A percentile compares a stretch with the other conserved stretches of the same genome.
Evolutionary conservation across 92 coral and sea anemone species (phyloP).

Genomic region (Palythoa caribaeorum): DNA sequence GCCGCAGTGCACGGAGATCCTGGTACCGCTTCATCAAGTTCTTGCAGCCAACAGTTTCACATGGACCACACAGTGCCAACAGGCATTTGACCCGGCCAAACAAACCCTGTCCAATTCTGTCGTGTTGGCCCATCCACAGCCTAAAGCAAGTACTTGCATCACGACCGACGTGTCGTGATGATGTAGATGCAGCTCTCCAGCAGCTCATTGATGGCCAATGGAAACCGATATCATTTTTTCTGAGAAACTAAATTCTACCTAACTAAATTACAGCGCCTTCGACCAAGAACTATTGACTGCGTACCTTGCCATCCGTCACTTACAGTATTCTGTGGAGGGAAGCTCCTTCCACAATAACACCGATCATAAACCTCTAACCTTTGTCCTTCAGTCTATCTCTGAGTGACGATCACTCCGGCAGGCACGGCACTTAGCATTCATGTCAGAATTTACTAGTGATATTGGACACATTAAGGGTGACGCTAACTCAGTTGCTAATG

Average conservation of each 20-base stretch:
- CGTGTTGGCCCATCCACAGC: slow-evolving; percentile 38
- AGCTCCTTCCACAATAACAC: slow-evolving; percentile 16
- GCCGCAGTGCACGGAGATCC: slow-evolving; percentile 45
- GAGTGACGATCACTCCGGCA: slow-evolving; percentile 64
- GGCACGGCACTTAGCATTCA: slow-evolving; percentile 59
- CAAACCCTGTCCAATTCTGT: slow-evolving; percentile 50
- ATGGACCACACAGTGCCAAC: slow-evolving; percentile 36
- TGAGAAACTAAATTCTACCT: slow-evolving; percentile 52
- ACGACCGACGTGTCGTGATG: slow-evolving; percentile 46
- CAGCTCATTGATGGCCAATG: slow-evolving; percentile 54
- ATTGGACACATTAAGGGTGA: background rate
- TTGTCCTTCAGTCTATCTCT: slow-evolving; percentile 53
- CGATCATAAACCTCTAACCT: slow-evolving; percentile 47
- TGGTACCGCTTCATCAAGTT: slow-evolving; percentile 37
- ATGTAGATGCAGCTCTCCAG: slow-evolving; percentile 41
- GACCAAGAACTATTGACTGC: too few relatives aligned
- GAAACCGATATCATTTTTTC: slow-evolving; percentile 63
- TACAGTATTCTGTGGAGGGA: too few relatives aligned
- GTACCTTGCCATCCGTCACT: too few relatives aligned
- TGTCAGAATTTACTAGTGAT: slow-evolving; percentile 67
- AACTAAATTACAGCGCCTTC: too few relatives aligned
- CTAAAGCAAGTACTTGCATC: slow-evolving; percentile 26
- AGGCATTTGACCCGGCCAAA: slow-evolving; percentile 44
- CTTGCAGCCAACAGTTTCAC: slow-evolving; percentile 35
- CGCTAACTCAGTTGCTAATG: too few relatives aligned